A percentile compares a stretch with the other conserved stretches of the same genome.
Evolutionary conservation across 2,113 vertebrate species (phyloP).

Genomic region (Uria lomvia): DNA sequence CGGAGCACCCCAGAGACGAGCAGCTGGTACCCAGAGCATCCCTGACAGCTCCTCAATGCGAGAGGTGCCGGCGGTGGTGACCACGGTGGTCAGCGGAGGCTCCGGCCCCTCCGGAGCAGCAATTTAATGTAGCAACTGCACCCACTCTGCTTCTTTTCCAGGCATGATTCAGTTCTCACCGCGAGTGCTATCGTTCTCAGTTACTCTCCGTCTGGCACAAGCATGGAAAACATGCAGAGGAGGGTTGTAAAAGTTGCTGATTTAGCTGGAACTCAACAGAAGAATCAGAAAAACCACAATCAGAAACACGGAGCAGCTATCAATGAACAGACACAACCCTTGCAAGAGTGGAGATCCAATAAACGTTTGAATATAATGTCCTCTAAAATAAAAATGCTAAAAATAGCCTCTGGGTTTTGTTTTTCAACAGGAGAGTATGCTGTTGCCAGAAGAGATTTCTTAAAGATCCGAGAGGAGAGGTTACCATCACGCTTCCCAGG

Average conservation of each 20-base stretch:
- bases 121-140: neutral
- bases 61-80: neutral
- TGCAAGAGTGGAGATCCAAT: neutral
- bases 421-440: neutral
- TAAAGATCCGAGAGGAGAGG: neutral
- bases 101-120: neutral
- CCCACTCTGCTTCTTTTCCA: neutral
- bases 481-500: neutral
- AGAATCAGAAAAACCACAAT: neutral
- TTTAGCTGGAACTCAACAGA: neutral
- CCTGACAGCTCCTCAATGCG: neutral
- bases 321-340: neutral
- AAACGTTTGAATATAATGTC: neutral
- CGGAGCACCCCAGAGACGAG: neutral
- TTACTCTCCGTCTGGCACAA: neutral
- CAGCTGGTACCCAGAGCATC: fast-evolving
- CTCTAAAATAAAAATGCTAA: neutral
- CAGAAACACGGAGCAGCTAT: neutral
- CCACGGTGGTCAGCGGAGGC: neutral
- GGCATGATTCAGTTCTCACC: neutral
- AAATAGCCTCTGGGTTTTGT: neutral
- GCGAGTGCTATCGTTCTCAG: neutral
- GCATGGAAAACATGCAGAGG: neutral
- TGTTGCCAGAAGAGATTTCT: neutral
- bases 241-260: neutral